Percentiles rank a stretch among this genome's conserved stretches.
These are phyloP conservation scores for Deroptyus accipitrinus DNA, from an alignment of 2,113 vertebrate genomes.

Conservation along the genomic window DNA sequence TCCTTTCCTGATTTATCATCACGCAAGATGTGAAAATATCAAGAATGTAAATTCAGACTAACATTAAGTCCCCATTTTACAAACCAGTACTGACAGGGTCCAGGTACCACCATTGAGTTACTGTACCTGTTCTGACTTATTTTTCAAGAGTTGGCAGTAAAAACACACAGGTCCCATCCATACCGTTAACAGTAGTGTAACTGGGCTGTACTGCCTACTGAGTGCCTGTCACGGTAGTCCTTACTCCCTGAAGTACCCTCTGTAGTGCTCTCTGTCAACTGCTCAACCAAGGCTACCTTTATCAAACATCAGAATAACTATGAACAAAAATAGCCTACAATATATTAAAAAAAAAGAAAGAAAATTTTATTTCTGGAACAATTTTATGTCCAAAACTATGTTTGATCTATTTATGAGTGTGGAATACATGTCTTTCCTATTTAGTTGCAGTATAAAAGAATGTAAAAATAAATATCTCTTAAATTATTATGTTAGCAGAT, in stretches of 20 bases:
- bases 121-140: not conserved
- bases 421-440: not conserved
- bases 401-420: not conserved
- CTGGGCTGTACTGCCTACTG: not conserved
- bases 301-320: not conserved
- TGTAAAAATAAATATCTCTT: not conserved
- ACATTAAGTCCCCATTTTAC: not conserved
- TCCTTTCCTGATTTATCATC: not conserved
- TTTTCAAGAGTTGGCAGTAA: not conserved
- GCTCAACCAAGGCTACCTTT: not conserved
- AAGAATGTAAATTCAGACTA: not conserved
- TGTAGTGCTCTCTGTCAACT: not conserved
- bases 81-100: not conserved
- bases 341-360: not conserved
- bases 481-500: not conserved
- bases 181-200: not conserved
- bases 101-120: not conserved
- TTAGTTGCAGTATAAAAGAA: not conserved
- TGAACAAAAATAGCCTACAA: not conserved
- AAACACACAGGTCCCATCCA: not conserved
- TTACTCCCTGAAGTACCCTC: not conserved
- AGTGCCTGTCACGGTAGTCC: not conserved
- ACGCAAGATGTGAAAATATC: not conserved
- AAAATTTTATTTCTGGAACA: not conserved
- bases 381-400: not conserved